A percentile compares a stretch with the other conserved stretches of the same genome.
phyloP scores from a whole-genome alignment of 2,888 invertebrate genomes.

The Petrolisthes manimaculis region DNA sequence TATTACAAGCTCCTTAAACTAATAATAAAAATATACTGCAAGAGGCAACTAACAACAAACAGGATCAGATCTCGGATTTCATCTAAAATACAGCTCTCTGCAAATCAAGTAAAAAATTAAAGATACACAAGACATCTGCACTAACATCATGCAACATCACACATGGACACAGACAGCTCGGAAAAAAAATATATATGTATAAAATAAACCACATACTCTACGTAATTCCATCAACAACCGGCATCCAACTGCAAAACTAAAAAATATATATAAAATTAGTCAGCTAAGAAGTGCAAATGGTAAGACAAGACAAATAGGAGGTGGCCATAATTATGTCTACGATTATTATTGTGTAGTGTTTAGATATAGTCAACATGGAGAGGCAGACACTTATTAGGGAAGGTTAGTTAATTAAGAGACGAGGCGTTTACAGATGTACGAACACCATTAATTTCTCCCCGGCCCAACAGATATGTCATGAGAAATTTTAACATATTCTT shows the following conservation, averaged over 20 bases:
- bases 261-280: slow-evolving; percentile 47
- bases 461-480: not conserved
- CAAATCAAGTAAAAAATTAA: not conserved
- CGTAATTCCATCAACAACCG: slow-evolving; percentile 52
- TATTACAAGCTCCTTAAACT: too few relatives aligned
- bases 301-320: slow-evolving; percentile 61
- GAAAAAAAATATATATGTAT: slow-evolving; percentile 10
- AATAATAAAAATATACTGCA: not conserved
- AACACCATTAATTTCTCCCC: slow-evolving; percentile 31
- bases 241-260: slow-evolving; percentile 50
- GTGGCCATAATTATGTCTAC: slow-evolving; percentile 47
- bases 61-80: not conserved
- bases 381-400: slow-evolving; percentile 61
- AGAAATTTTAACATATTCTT: not conserved
- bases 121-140: not conserved
- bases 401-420: slow-evolving; percentile 41
- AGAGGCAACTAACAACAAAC: not conserved
- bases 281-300: slow-evolving; percentile 59
- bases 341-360: slow-evolving; percentile 32
- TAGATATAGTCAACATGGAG: slow-evolving; percentile 43
- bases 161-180: not conserved
- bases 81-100: slow-evolving; percentile 5
- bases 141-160: slow-evolving; percentile 9
- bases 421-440: slow-evolving; percentile 49
- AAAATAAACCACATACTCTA: slow-evolving; percentile 46